Conservation (phyloP, 2,113 vertebrate species). For the Gymnorhina tibicen region DNA sequence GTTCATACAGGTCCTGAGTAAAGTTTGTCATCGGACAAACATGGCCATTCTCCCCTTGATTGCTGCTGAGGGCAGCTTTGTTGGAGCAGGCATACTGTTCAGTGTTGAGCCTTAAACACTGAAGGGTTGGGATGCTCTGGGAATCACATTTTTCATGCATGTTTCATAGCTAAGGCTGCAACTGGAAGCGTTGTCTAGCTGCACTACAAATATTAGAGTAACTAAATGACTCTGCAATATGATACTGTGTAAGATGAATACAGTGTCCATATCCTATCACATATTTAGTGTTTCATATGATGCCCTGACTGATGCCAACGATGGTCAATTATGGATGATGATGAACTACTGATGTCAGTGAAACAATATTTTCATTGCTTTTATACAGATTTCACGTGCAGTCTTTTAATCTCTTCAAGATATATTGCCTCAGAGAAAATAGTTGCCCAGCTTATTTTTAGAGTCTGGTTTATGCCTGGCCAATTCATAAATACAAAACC, state of each 20-base stretch:
- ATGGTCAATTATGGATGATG: neutral
- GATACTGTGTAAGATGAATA: neutral
- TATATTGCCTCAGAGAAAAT: neutral
- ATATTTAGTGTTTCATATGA: neutral
- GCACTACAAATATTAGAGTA: neutral
- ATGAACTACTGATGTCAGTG: neutral
- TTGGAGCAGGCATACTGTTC: neutral
- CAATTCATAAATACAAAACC: neutral
- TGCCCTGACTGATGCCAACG: neutral
- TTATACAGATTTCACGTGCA: neutral
- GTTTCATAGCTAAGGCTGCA: neutral
- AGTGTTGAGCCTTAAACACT: neutral
- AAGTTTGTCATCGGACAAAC: neutral
- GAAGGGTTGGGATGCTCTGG: neutral
- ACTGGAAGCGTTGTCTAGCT: neutral
- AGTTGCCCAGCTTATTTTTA: neutral
- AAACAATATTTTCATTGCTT: neutral
- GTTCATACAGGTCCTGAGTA: neutral
- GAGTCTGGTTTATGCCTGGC: neutral
- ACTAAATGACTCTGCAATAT: neutral
- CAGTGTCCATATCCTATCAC: neutral
- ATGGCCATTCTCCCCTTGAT: neutral
- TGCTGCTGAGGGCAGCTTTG: neutral
- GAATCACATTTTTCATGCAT: neutral
- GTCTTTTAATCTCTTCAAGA: neutral